Evolutionary conservation across 2,113 vertebrate species (phyloP).

Genomic region (Pygoscelis antarcticus): DNA sequence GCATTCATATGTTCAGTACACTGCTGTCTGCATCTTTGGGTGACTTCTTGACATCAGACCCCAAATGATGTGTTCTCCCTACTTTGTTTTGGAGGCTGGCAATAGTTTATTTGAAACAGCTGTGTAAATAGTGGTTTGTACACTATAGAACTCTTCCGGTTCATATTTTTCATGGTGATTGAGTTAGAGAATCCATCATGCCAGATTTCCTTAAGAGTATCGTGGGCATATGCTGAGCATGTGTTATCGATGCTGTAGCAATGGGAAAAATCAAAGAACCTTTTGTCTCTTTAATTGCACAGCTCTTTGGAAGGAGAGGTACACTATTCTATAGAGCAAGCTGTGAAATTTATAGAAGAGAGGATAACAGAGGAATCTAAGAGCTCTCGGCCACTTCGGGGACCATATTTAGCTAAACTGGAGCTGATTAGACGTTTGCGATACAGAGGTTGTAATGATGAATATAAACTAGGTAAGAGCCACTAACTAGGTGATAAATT

Average conservation of each 20-base stretch:
- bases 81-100: not conserved
- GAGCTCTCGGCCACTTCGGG: conserved; percentile 85
- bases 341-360: conserved; percentile 89
- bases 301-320: conserved; percentile 92
- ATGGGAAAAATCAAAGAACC: not conserved
- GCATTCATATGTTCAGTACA: not conserved
- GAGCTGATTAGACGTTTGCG: conserved; percentile 89
- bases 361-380: conserved; percentile 83
- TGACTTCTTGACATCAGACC: not conserved
- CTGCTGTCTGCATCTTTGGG: not conserved
- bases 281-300: not conserved
- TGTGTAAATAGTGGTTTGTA: not conserved
- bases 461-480: conserved; percentile 85
- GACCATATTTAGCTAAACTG: conserved; percentile 89
- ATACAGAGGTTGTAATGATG: conserved; percentile 81
- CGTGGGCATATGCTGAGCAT: not conserved
- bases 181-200: not conserved
- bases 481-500: not conserved
- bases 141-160: not conserved
- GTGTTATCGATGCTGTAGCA: not conserved
- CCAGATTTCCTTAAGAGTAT: not conserved
- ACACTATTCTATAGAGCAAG: conserved; percentile 84
- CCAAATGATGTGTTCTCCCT: not conserved
- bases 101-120: not conserved
- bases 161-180: rapidly evolving